Evolutionary conservation across 2,888 invertebrate species (phyloP).

Genomic region (Hirtodrosophila cameraria): DNA sequence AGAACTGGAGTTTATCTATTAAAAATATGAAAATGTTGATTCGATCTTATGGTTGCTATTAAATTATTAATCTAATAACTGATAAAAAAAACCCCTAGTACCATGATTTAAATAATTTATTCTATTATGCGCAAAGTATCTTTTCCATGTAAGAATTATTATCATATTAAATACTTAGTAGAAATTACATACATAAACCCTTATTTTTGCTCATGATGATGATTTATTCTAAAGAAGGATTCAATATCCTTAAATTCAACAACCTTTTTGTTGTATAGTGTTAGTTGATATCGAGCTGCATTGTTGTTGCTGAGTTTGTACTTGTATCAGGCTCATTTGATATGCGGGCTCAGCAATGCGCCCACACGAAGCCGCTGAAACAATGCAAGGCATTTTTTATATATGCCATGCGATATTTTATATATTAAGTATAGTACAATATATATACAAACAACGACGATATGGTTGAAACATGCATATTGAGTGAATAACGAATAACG

Average conservation of each 20-base stretch:
- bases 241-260: slow-evolving; percentile 4
- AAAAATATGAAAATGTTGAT: too few relatives aligned
- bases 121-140: too few relatives aligned
- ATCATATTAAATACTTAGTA: too few relatives aligned
- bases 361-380: slow-evolving; percentile 70
- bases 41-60: too few relatives aligned
- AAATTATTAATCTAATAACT: too few relatives aligned
- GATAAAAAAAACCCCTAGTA: too few relatives aligned
- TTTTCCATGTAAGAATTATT: too few relatives aligned
- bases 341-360: slow-evolving; percentile 73
- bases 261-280: slow-evolving; percentile 49
- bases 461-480: slow-evolving; percentile 45
- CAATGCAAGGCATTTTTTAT: slow-evolving; percentile 69
- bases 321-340: slow-evolving; percentile 64
- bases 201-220: too few relatives aligned
- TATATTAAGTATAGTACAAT: slow-evolving; percentile 31
- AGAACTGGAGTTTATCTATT: too few relatives aligned
- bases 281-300: slow-evolving; percentile 59
- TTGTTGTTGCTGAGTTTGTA: slow-evolving; percentile 17
- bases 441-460: slow-evolving; percentile 7
- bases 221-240: too few relatives aligned
- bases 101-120: too few relatives aligned
- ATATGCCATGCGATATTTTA: slow-evolving; percentile 1
- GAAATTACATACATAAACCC: too few relatives aligned
- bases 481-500: slow-evolving; percentile 58